phyloP scores from a whole-genome alignment of 2,888 invertebrate species.

The Nezara viridula region DNA sequence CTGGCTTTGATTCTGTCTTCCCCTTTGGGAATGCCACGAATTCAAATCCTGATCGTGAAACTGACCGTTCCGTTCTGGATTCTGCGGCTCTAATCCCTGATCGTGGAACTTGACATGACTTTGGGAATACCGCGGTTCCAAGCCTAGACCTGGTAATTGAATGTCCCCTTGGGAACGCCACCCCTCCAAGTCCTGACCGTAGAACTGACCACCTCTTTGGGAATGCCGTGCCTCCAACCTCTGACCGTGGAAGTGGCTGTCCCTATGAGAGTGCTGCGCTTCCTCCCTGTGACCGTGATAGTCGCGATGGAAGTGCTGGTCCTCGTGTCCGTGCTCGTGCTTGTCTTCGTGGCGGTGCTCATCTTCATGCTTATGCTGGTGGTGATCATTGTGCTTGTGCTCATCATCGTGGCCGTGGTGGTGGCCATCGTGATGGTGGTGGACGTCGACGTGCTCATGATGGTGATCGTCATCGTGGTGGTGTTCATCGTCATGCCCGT shows the following conservation, averaged over 20 bases:
- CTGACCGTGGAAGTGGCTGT: constrained; percentile 24
- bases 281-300: constrained; percentile 50
- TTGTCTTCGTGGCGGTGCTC: constrained; percentile 50
- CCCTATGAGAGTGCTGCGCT: constrained; percentile 37
- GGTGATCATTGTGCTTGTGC: constrained; percentile 31
- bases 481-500: constrained; percentile 41
- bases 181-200: not conserved
- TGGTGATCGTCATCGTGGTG: constrained; percentile 39
- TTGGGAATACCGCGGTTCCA: constrained; percentile 37
- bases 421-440: constrained; percentile 23
- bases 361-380: constrained; percentile 39
- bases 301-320: constrained; percentile 59
- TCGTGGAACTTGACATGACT: not conserved
- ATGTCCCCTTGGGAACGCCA: not conserved
- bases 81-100: constrained; percentile 1
- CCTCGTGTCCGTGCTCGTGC: constrained; percentile 33
- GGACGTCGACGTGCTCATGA: not conserved
- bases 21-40: constrained; percentile 30
- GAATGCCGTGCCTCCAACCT: constrained; percentile 36
- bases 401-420: constrained; percentile 14
- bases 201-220: not conserved
- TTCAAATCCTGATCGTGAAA: not conserved
- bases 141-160: not conserved
- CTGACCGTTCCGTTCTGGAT: not conserved
- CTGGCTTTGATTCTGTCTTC: too few species aligned